phyloP scores from a whole-genome alignment of 2,113 vertebrate genomes.

The Corvus moneduloides region DNA sequence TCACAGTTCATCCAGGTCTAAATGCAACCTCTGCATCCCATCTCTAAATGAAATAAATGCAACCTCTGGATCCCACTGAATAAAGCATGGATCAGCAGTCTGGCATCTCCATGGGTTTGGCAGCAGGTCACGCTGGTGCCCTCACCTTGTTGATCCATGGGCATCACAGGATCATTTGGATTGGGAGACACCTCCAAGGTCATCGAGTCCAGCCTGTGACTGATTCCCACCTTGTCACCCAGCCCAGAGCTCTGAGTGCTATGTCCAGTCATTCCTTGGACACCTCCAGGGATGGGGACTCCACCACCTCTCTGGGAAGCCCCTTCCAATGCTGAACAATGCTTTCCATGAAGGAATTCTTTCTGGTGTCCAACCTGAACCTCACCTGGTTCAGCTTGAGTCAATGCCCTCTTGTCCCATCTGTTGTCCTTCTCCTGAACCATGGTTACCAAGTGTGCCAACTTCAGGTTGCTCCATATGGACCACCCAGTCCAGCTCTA shows the following conservation, averaged over 20 bases:
- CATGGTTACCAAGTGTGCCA: accelerated
- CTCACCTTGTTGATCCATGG: neutral
- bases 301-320: neutral
- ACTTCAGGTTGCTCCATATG: neutral
- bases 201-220: neutral
- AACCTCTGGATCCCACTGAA: neutral
- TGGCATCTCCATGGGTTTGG: neutral
- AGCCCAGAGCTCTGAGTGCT: neutral
- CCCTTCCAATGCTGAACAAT: neutral
- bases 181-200: neutral
- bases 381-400: neutral
- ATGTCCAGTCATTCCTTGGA: neutral
- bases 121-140: neutral
- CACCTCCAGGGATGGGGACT: neutral
- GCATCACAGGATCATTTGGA: neutral
- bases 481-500: neutral
- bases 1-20: neutral
- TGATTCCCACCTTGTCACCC: neutral
- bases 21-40: neutral
- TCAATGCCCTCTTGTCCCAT: neutral
- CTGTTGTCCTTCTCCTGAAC: neutral
- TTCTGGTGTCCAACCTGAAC: neutral
- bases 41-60: neutral
- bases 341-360: neutral
- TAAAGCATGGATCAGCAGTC: neutral